phyloP scores from a whole-genome alignment of 2,113 vertebrate genomes.

The Helogale parvula region DNA sequence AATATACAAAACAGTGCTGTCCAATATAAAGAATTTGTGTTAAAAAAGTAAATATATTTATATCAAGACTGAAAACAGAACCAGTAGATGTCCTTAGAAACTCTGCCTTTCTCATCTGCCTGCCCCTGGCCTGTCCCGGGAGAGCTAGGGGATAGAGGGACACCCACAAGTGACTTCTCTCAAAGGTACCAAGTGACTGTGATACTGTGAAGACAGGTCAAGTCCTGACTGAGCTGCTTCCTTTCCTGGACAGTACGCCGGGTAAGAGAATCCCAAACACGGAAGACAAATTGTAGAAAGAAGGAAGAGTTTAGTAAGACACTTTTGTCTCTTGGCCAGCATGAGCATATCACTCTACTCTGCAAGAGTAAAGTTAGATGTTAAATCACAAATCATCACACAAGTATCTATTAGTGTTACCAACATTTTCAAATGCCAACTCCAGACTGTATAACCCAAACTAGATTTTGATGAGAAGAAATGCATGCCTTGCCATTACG shows the following conservation, averaged over 20 bases:
- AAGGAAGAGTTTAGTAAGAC: background rate
- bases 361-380: background rate
- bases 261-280: background rate
- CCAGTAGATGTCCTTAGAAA: background rate
- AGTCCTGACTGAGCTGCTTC: background rate
- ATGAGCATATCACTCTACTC: background rate
- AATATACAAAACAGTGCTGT: background rate
- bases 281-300: background rate
- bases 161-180: background rate
- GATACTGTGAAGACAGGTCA: rapidly evolving
- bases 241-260: background rate
- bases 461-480: background rate
- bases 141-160: background rate
- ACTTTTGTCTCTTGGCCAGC: background rate
- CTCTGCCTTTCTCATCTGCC: background rate
- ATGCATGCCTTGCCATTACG: background rate
- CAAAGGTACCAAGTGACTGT: rapidly evolving
- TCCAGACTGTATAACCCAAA: background rate
- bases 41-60: background rate
- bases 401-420: background rate
- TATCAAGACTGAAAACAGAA: background rate
- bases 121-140: background rate
- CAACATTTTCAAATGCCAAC: background rate
- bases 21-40: background rate
- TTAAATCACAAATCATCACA: background rate